Percentiles rank a stretch among this genome's conserved stretches.
These are phyloP conservation scores for Esox masquinongy DNA, from an alignment of 2,797 vertebrate species.

Conservation along the genomic window DNA sequence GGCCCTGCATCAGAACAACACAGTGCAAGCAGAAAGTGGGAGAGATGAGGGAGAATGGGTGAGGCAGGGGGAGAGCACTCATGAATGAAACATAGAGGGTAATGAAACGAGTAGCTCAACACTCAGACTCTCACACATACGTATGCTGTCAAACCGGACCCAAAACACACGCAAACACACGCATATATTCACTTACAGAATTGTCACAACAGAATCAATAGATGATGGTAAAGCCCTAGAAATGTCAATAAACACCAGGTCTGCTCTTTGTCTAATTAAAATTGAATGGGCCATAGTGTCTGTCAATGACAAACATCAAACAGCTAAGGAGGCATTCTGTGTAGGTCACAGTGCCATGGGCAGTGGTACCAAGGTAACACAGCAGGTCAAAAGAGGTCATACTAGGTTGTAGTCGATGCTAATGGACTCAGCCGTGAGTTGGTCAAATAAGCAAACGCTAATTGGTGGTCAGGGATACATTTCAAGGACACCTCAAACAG, in stretches of 20 bases:
- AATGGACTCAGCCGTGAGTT: conserved; percentile 60
- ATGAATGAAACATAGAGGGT: conserved; percentile 61
- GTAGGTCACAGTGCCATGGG: conserved; percentile 37
- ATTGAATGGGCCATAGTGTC: not conserved
- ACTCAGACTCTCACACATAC: conserved; percentile 10
- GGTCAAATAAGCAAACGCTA: conserved; percentile 57
- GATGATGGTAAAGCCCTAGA: not conserved
- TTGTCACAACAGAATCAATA: not conserved
- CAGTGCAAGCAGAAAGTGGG: conserved; percentile 14
- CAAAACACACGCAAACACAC: not conserved
- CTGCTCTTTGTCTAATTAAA: not conserved
- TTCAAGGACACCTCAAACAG: conserved; percentile 71
- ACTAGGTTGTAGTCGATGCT: conserved; percentile 56
- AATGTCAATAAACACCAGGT: not conserved
- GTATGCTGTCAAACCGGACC: not conserved
- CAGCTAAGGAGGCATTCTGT: conserved; percentile 32
- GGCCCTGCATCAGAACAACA: conserved; percentile 27
- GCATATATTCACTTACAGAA: not conserved
- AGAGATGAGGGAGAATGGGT: not conserved
- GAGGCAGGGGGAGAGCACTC: conserved; percentile 27
- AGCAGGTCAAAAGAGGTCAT: conserved; percentile 38
- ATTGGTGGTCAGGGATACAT: conserved; percentile 65
- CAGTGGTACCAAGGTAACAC: conserved; percentile 52
- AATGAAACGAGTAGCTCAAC: conserved; percentile 39
- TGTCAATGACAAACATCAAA: conserved; percentile 52